phyloP scores from a whole-genome alignment of 2,113 vertebrate genomes.

The Dermatemys mawii region DNA sequence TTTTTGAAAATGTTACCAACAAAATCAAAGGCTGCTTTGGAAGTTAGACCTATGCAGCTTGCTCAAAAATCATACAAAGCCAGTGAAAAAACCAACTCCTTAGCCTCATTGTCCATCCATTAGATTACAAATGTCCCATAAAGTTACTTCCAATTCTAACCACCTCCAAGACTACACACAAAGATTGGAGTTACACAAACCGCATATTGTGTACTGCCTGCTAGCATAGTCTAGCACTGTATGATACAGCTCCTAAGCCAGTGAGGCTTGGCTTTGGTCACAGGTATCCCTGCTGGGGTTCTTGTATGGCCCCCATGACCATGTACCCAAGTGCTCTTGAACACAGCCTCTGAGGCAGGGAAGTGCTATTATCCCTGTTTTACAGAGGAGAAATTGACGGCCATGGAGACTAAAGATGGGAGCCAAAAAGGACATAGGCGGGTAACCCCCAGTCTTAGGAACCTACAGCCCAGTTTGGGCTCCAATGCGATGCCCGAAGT shows the following conservation, averaged over 20 bases:
- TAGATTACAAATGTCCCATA: neutral
- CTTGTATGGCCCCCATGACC: neutral
- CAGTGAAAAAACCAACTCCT: neutral
- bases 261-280: neutral
- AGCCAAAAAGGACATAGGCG: neutral
- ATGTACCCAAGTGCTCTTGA: neutral
- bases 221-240: neutral
- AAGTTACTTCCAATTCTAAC: neutral
- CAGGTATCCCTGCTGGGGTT: neutral
- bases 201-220: neutral
- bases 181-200: neutral
- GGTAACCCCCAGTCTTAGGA: neutral
- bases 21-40: neutral
- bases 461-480: neutral
- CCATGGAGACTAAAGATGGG: neutral
- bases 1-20: neutral
- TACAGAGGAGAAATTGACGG: neutral
- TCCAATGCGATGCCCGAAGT: neutral
- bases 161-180: neutral
- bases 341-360: neutral
- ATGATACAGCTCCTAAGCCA: neutral
- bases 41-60: neutral
- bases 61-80: neutral
- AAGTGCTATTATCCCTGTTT: neutral
- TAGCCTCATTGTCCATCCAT: neutral